Evolutionary conservation across 2,113 vertebrate genomes (phyloP).

Genomic region (Cynocephalus volans): DNA sequence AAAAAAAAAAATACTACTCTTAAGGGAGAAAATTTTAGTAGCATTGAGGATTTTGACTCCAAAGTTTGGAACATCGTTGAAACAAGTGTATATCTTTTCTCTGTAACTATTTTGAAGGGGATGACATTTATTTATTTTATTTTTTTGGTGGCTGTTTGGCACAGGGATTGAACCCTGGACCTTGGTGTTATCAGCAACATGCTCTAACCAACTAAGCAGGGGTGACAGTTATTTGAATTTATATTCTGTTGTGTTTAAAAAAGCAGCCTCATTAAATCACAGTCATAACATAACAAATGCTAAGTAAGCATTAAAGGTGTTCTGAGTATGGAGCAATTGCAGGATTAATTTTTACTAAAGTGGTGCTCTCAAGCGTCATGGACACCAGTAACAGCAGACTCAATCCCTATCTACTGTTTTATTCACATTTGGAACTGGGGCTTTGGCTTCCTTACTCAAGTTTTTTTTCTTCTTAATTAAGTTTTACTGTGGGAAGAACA

Average conservation of each 20-base stretch:
- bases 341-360: background rate
- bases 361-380: background rate
- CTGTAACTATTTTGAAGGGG: background rate
- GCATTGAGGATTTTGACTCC: background rate
- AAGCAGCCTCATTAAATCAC: background rate
- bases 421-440: background rate
- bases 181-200: too few species aligned
- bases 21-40: background rate
- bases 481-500: background rate
- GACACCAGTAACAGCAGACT: background rate
- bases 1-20: background rate
- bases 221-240: slow-evolving; percentile 8
- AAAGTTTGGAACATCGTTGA: background rate
- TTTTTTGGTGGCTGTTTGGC: too few species aligned
- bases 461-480: background rate
- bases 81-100: background rate
- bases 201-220: background rate
- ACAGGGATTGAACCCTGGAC: too few species aligned
- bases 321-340: background rate
- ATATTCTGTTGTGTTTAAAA: slow-evolving; percentile 2
- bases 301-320: background rate
- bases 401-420: background rate
- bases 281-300: background rate
- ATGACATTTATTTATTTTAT: background rate
- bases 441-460: background rate